Percentiles rank a stretch among this genome's conserved stretches.
Evolutionary conservation across 2,113 vertebrate genomes (phyloP).

Genomic region (Ivindomyrus marchei): DNA sequence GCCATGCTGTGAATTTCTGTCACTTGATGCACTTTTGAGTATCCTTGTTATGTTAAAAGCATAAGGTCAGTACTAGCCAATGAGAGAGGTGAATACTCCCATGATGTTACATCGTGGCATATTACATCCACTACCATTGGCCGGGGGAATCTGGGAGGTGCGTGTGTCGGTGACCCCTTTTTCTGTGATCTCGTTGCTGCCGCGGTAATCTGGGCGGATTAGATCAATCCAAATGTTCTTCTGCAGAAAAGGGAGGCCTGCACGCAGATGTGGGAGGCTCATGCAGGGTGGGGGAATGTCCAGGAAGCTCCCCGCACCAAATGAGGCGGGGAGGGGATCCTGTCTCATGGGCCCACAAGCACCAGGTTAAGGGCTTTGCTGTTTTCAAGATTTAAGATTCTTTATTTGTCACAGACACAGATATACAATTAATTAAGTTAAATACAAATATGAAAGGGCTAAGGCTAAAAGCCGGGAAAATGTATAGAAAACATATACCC

Average conservation of each 20-base stretch:
- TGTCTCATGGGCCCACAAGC: background rate
- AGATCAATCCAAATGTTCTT: constrained; percentile 63
- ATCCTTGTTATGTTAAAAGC: background rate
- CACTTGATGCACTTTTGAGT: background rate
- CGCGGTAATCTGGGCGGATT: constrained; percentile 69
- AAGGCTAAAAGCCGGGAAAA: too few relatives aligned
- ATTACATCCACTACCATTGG: constrained; percentile 23
- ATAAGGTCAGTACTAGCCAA: background rate
- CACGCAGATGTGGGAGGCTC: background rate
- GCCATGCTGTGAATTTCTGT: background rate
- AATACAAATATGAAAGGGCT: too few relatives aligned
- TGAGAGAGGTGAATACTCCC: constrained; percentile 10
- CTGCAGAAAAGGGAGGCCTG: background rate
- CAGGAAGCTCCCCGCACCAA: background rate
- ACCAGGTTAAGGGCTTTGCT: background rate
- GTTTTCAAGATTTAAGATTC: background rate
- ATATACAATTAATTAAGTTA: too few relatives aligned
- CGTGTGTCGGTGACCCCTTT: constrained; percentile 55
- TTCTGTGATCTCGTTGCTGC: constrained; percentile 54
- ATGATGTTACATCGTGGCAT: constrained; percentile 31
- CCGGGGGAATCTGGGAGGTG: constrained; percentile 12
- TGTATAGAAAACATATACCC: too few relatives aligned
- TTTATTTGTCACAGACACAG: too few relatives aligned
- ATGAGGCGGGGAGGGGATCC: background rate
- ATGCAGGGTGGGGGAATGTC: background rate